Evolutionary conservation across 2,113 vertebrate species (phyloP), one percentile per base, ranked within the genome.

Genomic region (Calyptommatus sinebrachiatus): DNA sequence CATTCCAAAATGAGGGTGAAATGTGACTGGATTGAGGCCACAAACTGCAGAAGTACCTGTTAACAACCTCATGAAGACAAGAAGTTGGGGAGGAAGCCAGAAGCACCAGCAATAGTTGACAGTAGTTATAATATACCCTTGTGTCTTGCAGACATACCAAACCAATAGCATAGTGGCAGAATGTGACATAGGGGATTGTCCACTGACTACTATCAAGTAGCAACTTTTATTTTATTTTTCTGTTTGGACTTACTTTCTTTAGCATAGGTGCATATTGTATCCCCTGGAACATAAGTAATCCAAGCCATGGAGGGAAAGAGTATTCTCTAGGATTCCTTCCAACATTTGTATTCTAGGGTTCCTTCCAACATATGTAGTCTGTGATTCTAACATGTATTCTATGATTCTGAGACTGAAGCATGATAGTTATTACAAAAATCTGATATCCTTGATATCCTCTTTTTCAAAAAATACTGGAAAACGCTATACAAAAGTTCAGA

Each of bases 371-470:
- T 57, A 18, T 57, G 53, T 57, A 18, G 16, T 57, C 16, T n/a
- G n/a, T n/a, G n/a, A n/a, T n/a, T n/a, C n/a, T n/a, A n/a, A n/a
- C n/a, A n/a, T n/a, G n/a, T n/a, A n/a, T n/a, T n/a, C n/a, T n/a
- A n/a, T 84, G 75, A 88, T 77, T 11, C 14, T 86, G 20, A 28
- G 35, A 71, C 4, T 53, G 45, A 89, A 24, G 76, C 2, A 28
- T 76, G 21, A 7, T 60, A 45, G 63, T 70, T 28, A n/a, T 81
- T 79, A 84, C 77, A 29, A 20, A 63, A 79, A 16, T 81, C 69
- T 5, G 24, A 61, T 8, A 26, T 11, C 31, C 16, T 1, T 18
- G n/a, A 53, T 28, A 48, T 63, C 18, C 72, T 29, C 9, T 53
- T 16, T 76, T 78, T 77, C 26, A 72, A 82, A 20, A 50, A 22